Conservation (phyloP, 1,140 invertebrate species). For the Leptinotarsa texana region DNA sequence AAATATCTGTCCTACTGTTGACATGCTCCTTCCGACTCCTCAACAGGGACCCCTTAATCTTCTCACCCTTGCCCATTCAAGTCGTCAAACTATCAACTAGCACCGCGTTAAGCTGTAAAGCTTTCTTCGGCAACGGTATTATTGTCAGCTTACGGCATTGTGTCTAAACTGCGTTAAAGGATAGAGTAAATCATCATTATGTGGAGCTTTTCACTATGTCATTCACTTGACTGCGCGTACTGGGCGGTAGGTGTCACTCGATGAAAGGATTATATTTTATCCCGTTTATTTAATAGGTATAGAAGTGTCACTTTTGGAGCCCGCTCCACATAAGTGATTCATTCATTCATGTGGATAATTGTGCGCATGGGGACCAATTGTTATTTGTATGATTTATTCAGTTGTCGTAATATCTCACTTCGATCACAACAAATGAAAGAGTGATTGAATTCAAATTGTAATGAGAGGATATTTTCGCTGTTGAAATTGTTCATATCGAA, state of each 20-base stretch:
- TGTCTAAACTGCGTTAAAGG: constrained; percentile 15
- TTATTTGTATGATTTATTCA: background rate
- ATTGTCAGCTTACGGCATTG: constrained; percentile 15
- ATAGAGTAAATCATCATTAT: constrained; percentile 19
- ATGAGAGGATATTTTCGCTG: too few relatives aligned
- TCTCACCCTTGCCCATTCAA: constrained; percentile 11
- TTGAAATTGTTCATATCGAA: too few relatives aligned
- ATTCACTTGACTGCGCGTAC: constrained; percentile 6
- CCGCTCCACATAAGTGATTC: background rate
- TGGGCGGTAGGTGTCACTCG: background rate
- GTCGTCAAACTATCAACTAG: constrained; percentile 2
- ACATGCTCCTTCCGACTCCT: background rate
- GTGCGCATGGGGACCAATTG: background rate
- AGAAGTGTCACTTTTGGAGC: constrained; percentile 10
- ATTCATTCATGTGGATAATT: background rate
- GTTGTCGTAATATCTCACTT: too few relatives aligned
- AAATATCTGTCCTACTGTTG: background rate
- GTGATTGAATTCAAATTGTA: too few relatives aligned
- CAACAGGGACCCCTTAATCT: constrained; percentile 5
- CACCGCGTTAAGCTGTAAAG: background rate
- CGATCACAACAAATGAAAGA: too few relatives aligned
- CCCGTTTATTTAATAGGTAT: constrained; percentile 9
- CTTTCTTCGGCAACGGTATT: constrained; percentile 13
- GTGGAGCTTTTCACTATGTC: constrained; percentile 11
- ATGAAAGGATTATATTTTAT: constrained; percentile 18